Base-by-base conservation (phyloP, 2,888 invertebrate genomes). In the Vesta saturnalis region DNA sequence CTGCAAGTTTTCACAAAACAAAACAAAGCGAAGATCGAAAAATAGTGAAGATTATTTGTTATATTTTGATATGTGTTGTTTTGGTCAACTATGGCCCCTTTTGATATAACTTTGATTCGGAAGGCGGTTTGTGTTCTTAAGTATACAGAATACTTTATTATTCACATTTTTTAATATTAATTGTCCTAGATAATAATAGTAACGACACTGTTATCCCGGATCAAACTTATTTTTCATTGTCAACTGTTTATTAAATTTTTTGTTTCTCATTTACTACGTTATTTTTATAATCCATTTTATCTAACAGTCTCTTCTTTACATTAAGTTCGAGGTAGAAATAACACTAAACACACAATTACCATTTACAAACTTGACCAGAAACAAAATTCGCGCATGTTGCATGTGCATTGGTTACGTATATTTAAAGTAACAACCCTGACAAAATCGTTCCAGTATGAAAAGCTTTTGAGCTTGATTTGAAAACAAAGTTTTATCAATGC, bases 141-240 rank as follows among this genome's bases (percentile, higher is more conserved):
- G 46, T n/a, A 1, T 39, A 23, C 14, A 19, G 16, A 5, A n/a
- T n/a, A n/a, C 23, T 3, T 23, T 8, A 23, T 5, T 5, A 23
- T 23, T 23, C 23, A 23, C 23, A 23, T 23, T 23, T 23, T 23
- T 23, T 8, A 5, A 5, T 23, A 23, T 23, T 3, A 5, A 23
- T 23, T 23, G 23, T 23, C 23, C 8, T 23, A 23, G 23, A 23
- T 23, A 5, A 23, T 8, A 23, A 23, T 23, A 47, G 14, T 43
- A 43, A 43, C 12, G 43, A 19, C 56, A 47, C 23, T 54, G 72
- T 79, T 81, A 82, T 78, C 82, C 82, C 61, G 82, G 82, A 72
- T 83, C 82, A 72, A 80, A 80, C 71, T 79, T 76, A 73, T 78
- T 81, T 77, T 76, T 77, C 77, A 80, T 78, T 72, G 78, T 78